A percentile compares a stretch with the other conserved stretches of the same genome.
Conservation (phyloP, 2,888 invertebrate genomes). For the Villa cingulata region DNA sequence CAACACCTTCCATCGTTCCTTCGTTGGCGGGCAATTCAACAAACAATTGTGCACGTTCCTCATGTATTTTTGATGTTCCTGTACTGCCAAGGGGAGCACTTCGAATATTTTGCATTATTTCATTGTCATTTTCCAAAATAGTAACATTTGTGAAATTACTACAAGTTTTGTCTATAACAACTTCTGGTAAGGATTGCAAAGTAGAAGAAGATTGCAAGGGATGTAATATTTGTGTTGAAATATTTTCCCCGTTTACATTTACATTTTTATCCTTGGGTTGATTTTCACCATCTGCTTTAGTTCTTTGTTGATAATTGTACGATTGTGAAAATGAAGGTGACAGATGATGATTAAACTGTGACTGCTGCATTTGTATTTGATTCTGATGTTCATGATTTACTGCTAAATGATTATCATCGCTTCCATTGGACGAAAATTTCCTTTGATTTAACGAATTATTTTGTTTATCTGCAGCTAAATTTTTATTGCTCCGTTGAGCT, state of each 20-base stretch:
- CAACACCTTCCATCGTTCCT: constrained; percentile 17
- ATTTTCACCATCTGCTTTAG: constrained; percentile 25
- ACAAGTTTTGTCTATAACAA: background rate
- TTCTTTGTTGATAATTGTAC: constrained; percentile 17
- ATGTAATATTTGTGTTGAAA: background rate
- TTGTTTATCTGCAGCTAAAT: constrained; percentile 9
- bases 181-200: background rate
- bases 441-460: constrained; percentile 6
- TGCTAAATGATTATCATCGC: constrained; percentile 7
- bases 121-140: background rate
- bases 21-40: constrained; percentile 3
- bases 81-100: background rate
- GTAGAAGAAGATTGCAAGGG: background rate
- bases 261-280: constrained; percentile 10
- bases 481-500: constrained; percentile 5
- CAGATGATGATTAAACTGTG: background rate
- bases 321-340: background rate
- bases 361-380: background rate
- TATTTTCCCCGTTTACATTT: background rate
- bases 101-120: background rate
- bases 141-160: background rate
- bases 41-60: background rate
- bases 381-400: constrained; percentile 6
- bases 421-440: constrained; percentile 5
- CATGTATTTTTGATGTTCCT: background rate